Evolutionary conservation across 2,888 invertebrate genomes (phyloP), one percentile per base, ranked within the genome.

Genomic region (Syrphus vitripennis): DNA sequence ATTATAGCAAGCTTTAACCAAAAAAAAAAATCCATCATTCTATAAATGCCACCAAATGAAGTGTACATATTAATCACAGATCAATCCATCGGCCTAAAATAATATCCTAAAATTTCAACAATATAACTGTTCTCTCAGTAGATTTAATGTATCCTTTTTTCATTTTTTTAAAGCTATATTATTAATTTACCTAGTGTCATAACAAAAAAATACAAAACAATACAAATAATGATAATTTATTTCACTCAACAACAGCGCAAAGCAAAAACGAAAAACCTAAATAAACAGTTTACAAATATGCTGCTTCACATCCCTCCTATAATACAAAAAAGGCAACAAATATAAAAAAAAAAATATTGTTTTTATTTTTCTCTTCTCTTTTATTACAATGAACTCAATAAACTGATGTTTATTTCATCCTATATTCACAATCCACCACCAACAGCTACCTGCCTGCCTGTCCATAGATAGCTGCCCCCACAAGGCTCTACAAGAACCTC

Each of bases 211-310:
- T 63, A 83, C 16, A 76, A 48, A 67, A 71, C 59, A 75, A 70
- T 45, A 79, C 75, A 80, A 80, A 76, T 63, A 63, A 63, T 80
- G 61, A 59, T 70, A 76, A 80, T 76, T 76, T 76, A 76, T 75
- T 65, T 67, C 63, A 55, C 31, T 50, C 79, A 14, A 37, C 31
- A 48, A 24, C n/a, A n/a, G n/a, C 50, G 50, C 34, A 50, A 65
- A 79, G 19, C 16, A 65, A 65, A 61, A 61, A 29, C 3, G 6
- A 34, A 45, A 50, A 70, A 75, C 57, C 65, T 80, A 84, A 84
- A 84, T 75, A 84, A 84, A 84, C 57, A 84, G 57, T 67, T 80
- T 50, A 63, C 26, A 83, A 75, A 67, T 75, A 79, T 53, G 50
- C 69, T 69, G 45, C 37, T 31, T 21, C 65, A 31, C 57, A 65